Conservation (phyloP, 2,797 vertebrate species). For the Sebastes steindachneri region DNA sequence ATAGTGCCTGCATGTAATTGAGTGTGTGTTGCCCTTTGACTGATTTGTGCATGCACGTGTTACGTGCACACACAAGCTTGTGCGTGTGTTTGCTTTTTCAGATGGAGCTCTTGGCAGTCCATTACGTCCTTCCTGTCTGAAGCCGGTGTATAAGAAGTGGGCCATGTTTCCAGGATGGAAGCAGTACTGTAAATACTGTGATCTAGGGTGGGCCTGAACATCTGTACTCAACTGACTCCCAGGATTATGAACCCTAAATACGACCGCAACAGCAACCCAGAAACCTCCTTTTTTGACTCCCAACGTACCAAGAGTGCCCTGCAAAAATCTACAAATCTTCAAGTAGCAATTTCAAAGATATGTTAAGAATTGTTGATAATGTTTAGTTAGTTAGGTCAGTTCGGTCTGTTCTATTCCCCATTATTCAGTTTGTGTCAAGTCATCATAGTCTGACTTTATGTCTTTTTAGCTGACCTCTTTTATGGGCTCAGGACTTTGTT, state of each 20-base stretch:
- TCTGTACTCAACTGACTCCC: conserved; percentile 42
- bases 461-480: background rate
- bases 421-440: background rate
- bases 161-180: conserved; percentile 54
- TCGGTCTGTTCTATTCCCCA: background rate
- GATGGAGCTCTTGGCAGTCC: conserved; percentile 38
- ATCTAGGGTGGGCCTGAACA: conserved; percentile 38
- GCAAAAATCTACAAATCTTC: background rate
- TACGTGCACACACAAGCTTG: background rate
- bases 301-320: background rate
- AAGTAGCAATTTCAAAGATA: accelerated
- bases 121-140: conserved; percentile 31
- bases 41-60: background rate
- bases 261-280: conserved; percentile 27
- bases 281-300: conserved; percentile 41
- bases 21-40: background rate
- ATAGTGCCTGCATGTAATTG: background rate
- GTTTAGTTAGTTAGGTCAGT: background rate
- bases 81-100: conserved; percentile 26
- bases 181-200: conserved; percentile 41
- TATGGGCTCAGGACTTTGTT: background rate
- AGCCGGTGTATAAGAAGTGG: conserved; percentile 45
- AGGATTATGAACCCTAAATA: conserved; percentile 23
- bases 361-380: background rate
- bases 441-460: background rate